phyloP scores from a whole-genome alignment of 2,888 invertebrate species.

The Timema podura region DNA sequence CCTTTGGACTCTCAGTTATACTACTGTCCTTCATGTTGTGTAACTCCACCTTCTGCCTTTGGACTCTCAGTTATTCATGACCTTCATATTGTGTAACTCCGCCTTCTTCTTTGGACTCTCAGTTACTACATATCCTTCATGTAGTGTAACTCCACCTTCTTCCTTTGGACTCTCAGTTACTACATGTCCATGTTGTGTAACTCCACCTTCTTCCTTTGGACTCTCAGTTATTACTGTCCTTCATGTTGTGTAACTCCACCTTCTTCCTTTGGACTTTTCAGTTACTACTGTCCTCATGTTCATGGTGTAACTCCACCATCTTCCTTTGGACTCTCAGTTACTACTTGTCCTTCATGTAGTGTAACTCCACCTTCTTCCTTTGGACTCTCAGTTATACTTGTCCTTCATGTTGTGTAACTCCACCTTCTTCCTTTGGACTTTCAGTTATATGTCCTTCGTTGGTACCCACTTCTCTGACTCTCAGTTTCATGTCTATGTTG shows the following conservation, averaged over 20 bases:
- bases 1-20: too few species aligned
- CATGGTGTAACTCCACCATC: not conserved
- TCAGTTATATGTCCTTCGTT: too few species aligned
- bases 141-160: not conserved
- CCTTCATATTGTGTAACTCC: constrained; percentile 14
- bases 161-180: constrained; percentile 7
- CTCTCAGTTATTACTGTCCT: too few species aligned
- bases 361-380: not conserved
- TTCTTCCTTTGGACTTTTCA: too few species aligned
- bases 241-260: too few species aligned
- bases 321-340: not conserved
- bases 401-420: not conserved
- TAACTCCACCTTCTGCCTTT: constrained; percentile 8
- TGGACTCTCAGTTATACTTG: constrained; percentile 11
- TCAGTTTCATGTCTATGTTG: not conserved
- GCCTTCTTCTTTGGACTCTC: constrained; percentile 9
- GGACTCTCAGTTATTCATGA: not conserved
- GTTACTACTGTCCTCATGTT: too few species aligned
- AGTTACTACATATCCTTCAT: not conserved
- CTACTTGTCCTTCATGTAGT: not conserved
- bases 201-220: too few species aligned
- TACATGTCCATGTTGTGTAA: not conserved
- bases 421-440: not conserved
- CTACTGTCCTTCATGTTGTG: not conserved
- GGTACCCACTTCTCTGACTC: not conserved